Percentiles rank a stretch among this genome's conserved stretches.
These are phyloP conservation scores for Bacillus rossius DNA, from an alignment of 1,140 invertebrate genomes.

Conservation along the genomic window DNA sequence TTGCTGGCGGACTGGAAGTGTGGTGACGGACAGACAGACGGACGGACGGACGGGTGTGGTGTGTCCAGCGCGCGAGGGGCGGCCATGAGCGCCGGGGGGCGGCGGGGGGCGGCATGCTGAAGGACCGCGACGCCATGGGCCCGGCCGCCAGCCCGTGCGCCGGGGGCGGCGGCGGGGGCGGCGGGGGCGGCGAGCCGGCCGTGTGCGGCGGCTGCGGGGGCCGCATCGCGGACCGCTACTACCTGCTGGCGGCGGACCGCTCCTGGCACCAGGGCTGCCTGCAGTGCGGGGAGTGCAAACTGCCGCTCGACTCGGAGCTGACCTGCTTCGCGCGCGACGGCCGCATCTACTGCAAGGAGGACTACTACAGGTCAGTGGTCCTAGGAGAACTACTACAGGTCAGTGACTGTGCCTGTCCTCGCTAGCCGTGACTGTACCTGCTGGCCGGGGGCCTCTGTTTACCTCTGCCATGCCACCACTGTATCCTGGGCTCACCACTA, in stretches of 20 bases:
- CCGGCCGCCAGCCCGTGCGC: constrained; percentile 37
- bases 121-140: constrained; percentile 22
- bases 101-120: constrained; percentile 22
- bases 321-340: constrained; percentile 54
- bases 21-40: no score
- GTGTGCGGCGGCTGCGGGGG: constrained; percentile 53
- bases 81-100: no score
- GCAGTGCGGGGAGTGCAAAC: constrained; percentile 79
- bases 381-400: no score
- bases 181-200: constrained; percentile 22
- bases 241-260: constrained; percentile 79
- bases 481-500: no score
- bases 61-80: no score
- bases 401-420: no score
- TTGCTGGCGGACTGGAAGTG: no score
- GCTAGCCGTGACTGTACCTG: no score
- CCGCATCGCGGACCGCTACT: constrained; percentile 60
- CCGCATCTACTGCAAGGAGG: constrained; percentile 54
- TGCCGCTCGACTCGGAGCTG: constrained; percentile 49
- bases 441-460: no score
- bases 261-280: constrained; percentile 87
- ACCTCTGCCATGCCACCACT: no score
- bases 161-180: constrained; percentile 30
- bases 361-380: constrained; percentile 54
- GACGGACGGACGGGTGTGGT: no score